phyloP scores from a whole-genome alignment of 2,888 invertebrate species.

The Yponomeuta sedellus region DNA sequence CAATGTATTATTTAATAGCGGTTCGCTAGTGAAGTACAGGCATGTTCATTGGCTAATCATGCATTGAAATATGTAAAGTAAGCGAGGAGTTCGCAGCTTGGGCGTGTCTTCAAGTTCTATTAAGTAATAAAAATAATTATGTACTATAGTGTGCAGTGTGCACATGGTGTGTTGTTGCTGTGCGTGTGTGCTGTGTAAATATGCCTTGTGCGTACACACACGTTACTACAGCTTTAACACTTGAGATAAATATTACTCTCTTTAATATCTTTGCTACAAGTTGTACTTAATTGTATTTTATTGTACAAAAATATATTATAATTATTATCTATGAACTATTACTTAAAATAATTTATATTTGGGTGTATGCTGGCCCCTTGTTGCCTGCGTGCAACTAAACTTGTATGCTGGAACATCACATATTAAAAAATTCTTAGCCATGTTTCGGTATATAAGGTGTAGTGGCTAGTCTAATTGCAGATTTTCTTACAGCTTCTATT shows the following conservation, averaged over 20 bases:
- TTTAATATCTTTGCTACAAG: conserved; percentile 81
- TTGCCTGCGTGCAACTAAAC: conserved; percentile 73
- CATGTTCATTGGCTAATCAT: conserved; percentile 77
- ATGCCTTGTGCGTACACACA: conserved; percentile 75
- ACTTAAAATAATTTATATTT: conserved; percentile 71
- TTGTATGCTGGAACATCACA: conserved; percentile 74
- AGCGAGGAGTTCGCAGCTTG: conserved; percentile 69
- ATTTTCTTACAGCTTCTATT: conserved; percentile 77
- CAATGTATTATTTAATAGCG: conserved; percentile 75
- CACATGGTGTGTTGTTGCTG: conserved; percentile 69
- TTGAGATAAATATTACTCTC: conserved; percentile 76
- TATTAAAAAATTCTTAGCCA: conserved; percentile 67
- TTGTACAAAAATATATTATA: conserved; percentile 82
- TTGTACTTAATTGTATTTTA: conserved; percentile 82
- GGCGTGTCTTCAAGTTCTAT: conserved; percentile 74
- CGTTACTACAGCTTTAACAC: conserved; percentile 74
- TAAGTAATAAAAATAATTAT: conserved; percentile 71
- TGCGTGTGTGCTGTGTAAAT: conserved; percentile 75
- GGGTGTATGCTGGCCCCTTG: conserved; percentile 71
- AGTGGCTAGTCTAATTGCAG: conserved; percentile 75
- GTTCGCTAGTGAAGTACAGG: conserved; percentile 69
- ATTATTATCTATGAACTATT: conserved; percentile 70
- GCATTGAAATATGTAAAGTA: conserved; percentile 75
- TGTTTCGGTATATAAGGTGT: conserved; percentile 74
- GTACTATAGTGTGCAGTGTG: conserved; percentile 57